phyloP scores from a whole-genome alignment of 2,113 vertebrate species.

The Chauna torquata region DNA sequence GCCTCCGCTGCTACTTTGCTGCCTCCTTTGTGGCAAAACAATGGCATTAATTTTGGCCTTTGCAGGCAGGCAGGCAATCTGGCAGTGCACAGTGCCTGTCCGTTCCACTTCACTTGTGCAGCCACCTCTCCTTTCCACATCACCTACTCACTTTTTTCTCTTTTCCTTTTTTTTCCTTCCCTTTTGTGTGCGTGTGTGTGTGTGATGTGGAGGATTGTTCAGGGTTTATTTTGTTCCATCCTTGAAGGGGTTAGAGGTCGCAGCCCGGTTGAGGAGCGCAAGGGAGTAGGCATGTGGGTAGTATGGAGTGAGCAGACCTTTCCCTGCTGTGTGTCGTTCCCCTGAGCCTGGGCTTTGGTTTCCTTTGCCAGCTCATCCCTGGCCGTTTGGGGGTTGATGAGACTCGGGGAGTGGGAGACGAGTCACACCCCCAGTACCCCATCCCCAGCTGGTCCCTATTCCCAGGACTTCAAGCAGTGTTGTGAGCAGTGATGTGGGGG shows the following conservation, averaged over 20 bases:
- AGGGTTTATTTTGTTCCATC: neutral
- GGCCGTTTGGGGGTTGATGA: accelerated
- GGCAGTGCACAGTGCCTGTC: conserved; percentile 78
- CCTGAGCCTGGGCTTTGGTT: neutral
- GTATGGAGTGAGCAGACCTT: neutral
- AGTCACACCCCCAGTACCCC: neutral
- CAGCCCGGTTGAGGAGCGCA: neutral
- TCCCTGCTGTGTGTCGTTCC: neutral
- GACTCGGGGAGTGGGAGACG: accelerated
- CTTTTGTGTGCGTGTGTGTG: neutral
- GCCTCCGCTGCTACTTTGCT: conserved; percentile 83
- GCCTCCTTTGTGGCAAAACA: conserved; percentile 84
- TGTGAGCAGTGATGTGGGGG: accelerated
- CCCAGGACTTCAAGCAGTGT: neutral
- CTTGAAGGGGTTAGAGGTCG: neutral
- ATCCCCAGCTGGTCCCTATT: neutral
- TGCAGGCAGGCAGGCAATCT: conserved; percentile 63
- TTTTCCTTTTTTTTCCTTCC: neutral
- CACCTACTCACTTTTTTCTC: conserved; percentile 42
- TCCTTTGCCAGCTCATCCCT: neutral
- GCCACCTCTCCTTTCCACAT: conserved; percentile 64
- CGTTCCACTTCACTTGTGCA: conserved; percentile 83
- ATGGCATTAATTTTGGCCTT: conserved; percentile 86
- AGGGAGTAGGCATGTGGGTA: neutral
- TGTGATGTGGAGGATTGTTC: neutral